These are phyloP conservation scores for Leucopternis melanops DNA, from an alignment of 2,113 vertebrate species.

Conservation along the genomic window DNA sequence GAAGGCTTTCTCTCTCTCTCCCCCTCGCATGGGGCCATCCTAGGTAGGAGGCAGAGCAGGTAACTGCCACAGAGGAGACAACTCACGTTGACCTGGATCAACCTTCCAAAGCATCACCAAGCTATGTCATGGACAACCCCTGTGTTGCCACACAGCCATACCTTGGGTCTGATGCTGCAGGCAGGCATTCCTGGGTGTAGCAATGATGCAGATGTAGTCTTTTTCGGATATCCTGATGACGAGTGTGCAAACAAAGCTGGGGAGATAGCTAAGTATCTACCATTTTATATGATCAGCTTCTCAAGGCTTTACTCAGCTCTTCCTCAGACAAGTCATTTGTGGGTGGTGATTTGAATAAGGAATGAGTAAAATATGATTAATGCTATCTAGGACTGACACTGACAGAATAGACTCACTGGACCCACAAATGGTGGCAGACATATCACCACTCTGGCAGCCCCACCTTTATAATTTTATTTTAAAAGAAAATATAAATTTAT, in stretches of 20 bases:
- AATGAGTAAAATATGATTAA: not conserved
- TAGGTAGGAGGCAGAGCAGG: not conserved
- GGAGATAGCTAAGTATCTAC: not conserved
- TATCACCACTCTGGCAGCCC: not conserved
- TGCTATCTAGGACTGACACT: not conserved
- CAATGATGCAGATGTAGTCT: fast-evolving
- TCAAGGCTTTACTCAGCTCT: not conserved
- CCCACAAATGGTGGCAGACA: not conserved
- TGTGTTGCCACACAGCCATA: not conserved
- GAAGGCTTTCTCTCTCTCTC: not conserved
- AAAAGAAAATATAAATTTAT: not conserved
- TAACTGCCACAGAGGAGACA: not conserved
- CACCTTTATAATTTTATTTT: not conserved
- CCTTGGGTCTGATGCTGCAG: not conserved
- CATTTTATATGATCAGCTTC: not conserved
- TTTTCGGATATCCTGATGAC: not conserved
- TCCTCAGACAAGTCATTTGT: not conserved
- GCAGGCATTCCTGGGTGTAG: not conserved
- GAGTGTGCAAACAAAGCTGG: not conserved
- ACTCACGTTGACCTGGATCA: fast-evolving
- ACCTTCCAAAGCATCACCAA: not conserved
- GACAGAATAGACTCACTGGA: not conserved
- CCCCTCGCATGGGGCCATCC: too few species aligned
- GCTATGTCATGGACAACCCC: not conserved
- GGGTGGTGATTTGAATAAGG: not conserved